Percentiles rank a stretch among this genome's conserved stretches.
phyloP scores from a whole-genome alignment of 2,113 vertebrate species.

The Aplodontia rufa region DNA sequence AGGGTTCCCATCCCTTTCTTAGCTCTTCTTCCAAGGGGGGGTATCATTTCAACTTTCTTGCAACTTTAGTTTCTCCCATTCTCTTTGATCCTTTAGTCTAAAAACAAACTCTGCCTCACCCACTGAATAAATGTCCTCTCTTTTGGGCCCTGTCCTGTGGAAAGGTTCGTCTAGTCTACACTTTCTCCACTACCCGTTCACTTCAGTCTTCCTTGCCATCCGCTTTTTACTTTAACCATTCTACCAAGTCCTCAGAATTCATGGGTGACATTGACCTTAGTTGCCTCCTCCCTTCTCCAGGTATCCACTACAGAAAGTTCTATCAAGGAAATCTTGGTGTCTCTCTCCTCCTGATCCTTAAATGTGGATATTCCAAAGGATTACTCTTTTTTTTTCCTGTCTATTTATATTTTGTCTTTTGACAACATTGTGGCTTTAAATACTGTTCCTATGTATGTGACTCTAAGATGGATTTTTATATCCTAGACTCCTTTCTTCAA shows the following conservation, averaged over 20 bases:
- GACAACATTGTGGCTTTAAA: neutral
- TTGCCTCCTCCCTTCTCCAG: neutral
- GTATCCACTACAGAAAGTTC: neutral
- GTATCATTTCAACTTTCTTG: neutral
- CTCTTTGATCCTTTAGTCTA: neutral
- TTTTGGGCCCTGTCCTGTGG: neutral
- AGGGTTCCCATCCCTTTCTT: neutral
- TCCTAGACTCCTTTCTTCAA: neutral
- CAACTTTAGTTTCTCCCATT: neutral
- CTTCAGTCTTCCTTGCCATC: neutral
- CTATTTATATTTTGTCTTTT: neutral
- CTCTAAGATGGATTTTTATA: neutral
- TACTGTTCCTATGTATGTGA: neutral
- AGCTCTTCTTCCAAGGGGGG: neutral
- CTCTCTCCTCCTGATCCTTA: neutral
- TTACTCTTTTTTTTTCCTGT: neutral
- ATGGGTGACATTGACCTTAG: neutral
- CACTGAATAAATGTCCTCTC: neutral
- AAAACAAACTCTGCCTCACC: neutral
- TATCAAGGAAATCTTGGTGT: neutral
- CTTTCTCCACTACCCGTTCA: neutral
- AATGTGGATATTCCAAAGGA: neutral
- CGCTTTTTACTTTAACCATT: neutral
- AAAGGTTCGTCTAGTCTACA: neutral
- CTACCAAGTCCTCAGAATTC: neutral